phyloP scores from a whole-genome alignment of 2,113 vertebrate species.

The Otis tarda region DNA sequence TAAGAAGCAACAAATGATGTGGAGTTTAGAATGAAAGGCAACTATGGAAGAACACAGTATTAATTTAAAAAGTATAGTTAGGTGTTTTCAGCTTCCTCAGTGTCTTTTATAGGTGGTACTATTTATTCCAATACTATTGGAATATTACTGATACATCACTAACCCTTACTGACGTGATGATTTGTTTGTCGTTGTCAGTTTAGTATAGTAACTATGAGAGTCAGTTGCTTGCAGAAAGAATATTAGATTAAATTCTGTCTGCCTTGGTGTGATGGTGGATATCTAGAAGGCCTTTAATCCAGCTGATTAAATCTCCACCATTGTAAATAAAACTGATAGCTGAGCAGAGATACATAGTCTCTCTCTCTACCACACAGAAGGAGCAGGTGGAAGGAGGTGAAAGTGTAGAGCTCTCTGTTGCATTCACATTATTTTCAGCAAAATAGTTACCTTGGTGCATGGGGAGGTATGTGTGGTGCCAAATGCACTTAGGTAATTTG shows the following conservation, averaged over 20 bases:
- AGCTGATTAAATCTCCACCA: not conserved
- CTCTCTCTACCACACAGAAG: not conserved
- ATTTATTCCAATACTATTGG: not conserved
- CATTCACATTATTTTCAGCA: not conserved
- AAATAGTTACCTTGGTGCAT: not conserved
- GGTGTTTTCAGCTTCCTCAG: not conserved
- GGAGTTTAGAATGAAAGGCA: not conserved
- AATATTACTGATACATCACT: not conserved
- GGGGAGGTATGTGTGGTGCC: not conserved
- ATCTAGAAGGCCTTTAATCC: not conserved
- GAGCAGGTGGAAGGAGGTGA: not conserved
- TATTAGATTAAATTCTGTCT: not conserved
- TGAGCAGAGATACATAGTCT: not conserved
- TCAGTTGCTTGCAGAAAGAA: not conserved
- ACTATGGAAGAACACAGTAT: not conserved
- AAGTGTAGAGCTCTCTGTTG: not conserved
- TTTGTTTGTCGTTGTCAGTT: not conserved
- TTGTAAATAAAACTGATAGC: not conserved
- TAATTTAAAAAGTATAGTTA: not conserved
- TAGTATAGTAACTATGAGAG: not conserved
- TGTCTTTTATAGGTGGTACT: not conserved
- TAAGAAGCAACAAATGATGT: not conserved
- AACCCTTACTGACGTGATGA: not conserved
- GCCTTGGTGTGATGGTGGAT: not conserved
- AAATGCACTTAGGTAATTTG: fast-evolving